A percentile compares a stretch with the other conserved stretches of the same genome.
Evolutionary conservation across 2,113 vertebrate genomes (phyloP).

Genomic region (Verasper variegatus): DNA sequence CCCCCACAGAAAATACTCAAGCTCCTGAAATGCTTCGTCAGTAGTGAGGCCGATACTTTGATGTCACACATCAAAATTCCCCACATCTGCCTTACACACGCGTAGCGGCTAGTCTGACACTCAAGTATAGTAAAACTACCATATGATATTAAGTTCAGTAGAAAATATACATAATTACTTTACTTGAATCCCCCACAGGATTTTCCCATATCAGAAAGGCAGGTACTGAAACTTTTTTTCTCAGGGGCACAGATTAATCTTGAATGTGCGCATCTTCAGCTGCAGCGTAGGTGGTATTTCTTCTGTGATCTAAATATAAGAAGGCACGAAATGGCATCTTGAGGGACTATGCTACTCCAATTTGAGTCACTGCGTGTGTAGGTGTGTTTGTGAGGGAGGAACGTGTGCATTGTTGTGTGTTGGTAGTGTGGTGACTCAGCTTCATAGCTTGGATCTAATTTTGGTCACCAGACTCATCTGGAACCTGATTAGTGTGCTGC

Average conservation of each 20-base stretch:
- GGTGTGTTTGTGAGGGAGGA: constrained; percentile 2
- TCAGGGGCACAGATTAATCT: neutral
- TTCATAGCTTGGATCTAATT: constrained; percentile 66
- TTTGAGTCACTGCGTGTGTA: constrained; percentile 28
- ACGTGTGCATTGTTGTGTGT: constrained; percentile 32
- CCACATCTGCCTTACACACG: too few species aligned
- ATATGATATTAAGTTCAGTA: too few species aligned
- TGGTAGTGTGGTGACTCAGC: constrained; percentile 59
- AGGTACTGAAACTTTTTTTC: neutral
- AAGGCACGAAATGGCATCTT: constrained; percentile 24
- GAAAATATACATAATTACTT: neutral
- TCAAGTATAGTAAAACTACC: too few species aligned
- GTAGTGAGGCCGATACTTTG: too few species aligned
- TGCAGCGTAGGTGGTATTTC: neutral
- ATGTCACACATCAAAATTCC: too few species aligned
- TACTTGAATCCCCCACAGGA: neutral
- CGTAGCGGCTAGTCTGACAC: too few species aligned
- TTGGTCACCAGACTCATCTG: constrained; percentile 50
- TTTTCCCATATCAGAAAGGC: neutral
- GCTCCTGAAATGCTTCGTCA: too few species aligned
- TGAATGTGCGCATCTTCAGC: neutral
- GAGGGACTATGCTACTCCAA: neutral
- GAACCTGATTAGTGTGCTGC: constrained; percentile 64
- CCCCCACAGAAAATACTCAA: too few species aligned
- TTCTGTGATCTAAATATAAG: constrained; percentile 10